These are phyloP conservation scores for Tenthredo scrophulariae DNA, from an alignment of 2,888 invertebrate genomes.

Conservation along the genomic window DNA sequence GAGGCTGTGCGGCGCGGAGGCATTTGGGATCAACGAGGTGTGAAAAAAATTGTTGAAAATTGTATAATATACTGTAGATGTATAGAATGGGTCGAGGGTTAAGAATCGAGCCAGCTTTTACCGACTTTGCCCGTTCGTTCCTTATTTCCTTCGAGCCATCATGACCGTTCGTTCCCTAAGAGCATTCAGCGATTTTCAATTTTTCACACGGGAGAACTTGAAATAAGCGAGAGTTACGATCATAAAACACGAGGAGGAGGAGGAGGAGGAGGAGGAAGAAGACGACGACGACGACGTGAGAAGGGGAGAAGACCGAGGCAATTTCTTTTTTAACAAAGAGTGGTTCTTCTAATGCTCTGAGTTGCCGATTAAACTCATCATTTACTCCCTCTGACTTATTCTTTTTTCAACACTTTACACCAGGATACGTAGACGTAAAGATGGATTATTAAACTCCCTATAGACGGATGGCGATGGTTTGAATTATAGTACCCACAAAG, in stretches of 20 bases:
- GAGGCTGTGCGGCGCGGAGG: background rate
- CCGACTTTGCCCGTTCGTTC: slow-evolving; percentile 11
- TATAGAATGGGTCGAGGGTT: slow-evolving; percentile 56
- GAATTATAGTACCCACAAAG: background rate
- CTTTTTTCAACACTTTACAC: background rate
- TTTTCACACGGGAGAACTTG: slow-evolving; percentile 69
- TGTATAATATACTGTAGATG: slow-evolving; percentile 21
- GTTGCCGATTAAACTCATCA: slow-evolving; percentile 40
- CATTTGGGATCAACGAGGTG: slow-evolving; percentile 33
- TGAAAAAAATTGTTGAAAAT: slow-evolving; percentile 21
- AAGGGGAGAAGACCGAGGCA: slow-evolving; percentile 7
- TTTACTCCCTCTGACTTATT: background rate
- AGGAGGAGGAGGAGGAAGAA: background rate
- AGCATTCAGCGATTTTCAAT: slow-evolving; percentile 72
- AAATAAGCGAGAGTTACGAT: slow-evolving; percentile 58
- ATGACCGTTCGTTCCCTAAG: slow-evolving; percentile 61
- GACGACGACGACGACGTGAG: background rate
- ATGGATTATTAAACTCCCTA: slow-evolving; percentile 1
- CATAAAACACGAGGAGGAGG: slow-evolving; percentile 33
- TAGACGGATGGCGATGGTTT: background rate
- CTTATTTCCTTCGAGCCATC: slow-evolving; percentile 45
- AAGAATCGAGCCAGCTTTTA: slow-evolving; percentile 70
- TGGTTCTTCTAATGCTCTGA: slow-evolving; percentile 21
- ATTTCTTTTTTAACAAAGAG: slow-evolving; percentile 23
- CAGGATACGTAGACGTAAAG: background rate